Evolutionary conservation across 2,113 vertebrate genomes (phyloP).

Genomic region (Mesembrinibis cayennensis): DNA sequence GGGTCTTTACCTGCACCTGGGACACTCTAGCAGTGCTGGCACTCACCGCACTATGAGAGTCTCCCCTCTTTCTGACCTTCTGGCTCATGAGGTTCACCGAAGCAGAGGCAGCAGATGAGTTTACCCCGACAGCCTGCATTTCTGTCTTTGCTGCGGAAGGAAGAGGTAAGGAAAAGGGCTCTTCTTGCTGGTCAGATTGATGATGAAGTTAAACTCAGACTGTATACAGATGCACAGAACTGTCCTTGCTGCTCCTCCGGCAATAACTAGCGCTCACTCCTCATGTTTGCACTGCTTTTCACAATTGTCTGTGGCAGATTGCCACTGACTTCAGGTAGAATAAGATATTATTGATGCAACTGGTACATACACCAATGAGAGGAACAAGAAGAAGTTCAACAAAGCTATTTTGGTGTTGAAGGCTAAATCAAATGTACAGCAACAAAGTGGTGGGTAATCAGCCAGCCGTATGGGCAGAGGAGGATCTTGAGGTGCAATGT

Average conservation of each 20-base stretch:
- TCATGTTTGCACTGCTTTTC: not conserved
- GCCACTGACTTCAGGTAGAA: not conserved
- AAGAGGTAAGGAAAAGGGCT: not conserved
- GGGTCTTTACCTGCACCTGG: not conserved
- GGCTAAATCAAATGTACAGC: not conserved
- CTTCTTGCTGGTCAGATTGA: not conserved
- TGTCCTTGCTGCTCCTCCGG: not conserved
- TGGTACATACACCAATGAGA: not conserved
- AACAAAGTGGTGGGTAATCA: not conserved
- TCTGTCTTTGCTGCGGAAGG: not conserved
- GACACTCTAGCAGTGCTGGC: not conserved
- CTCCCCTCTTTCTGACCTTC: not conserved
- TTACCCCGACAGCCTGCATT: too few relatives aligned
- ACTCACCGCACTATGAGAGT: too few relatives aligned
- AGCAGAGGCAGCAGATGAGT: not conserved
- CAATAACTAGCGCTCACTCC: not conserved
- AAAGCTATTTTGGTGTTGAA: not conserved
- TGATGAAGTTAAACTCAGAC: not conserved
- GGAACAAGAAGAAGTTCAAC: not conserved
- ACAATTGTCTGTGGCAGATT: not conserved
- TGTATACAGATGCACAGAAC: not conserved
- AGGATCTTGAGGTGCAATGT: fast-evolving
- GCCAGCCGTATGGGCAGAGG: not conserved
- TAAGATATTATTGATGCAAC: not conserved
- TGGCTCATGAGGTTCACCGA: not conserved